Evolutionary conservation across 2,797 vertebrate species (phyloP), one percentile per base, ranked within the genome.

Genomic region (Pipistrellus nathusii): DNA sequence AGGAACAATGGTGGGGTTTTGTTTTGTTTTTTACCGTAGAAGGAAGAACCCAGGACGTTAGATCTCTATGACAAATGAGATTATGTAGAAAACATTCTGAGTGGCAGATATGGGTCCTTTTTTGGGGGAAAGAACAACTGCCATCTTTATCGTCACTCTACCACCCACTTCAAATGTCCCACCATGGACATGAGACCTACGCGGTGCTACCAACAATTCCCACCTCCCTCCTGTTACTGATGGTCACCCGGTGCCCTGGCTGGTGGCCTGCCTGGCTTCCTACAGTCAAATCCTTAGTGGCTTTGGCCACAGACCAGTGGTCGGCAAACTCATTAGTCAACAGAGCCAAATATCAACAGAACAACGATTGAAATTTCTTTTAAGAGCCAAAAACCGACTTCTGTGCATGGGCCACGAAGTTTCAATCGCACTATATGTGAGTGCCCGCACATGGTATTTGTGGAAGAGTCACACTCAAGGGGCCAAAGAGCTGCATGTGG

Each of bases 241-340:
- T 18, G 30, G 7, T 35, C 10, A 18, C 35, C 18, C 3, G 3
- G 1, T 4, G 2, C 3, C 44, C 48, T 72, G 20, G 6, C 17
- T 72, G 41, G 30, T 7, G 75, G 23, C 10, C 38, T 38, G 18
- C 2, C 6, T 38, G 9, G 27, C 13, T 57, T 55, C 75, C 12
- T 80, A 8, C 10, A 9, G 4, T 14, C 2, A 17, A 8, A 17
- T 8, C 23, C 21, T 3, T n/a, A 4, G 5, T 0, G 48, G 18
- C 2, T 10, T 3, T 4, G 20, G 23, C 44, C 44, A 9, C 10
- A 44, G 44, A 11, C 8, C 44, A 44, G 44, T 44, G 44, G 44
- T 44, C 44, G 44, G 44, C 44, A 44, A 44, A 44, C 44, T 44
- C 44, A 44, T 9, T 44, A 11, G 44, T 44, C 44, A 44, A 44